Base-by-base conservation (phyloP, 2,888 invertebrate species). In the Himalopsyche tibetana region DNA sequence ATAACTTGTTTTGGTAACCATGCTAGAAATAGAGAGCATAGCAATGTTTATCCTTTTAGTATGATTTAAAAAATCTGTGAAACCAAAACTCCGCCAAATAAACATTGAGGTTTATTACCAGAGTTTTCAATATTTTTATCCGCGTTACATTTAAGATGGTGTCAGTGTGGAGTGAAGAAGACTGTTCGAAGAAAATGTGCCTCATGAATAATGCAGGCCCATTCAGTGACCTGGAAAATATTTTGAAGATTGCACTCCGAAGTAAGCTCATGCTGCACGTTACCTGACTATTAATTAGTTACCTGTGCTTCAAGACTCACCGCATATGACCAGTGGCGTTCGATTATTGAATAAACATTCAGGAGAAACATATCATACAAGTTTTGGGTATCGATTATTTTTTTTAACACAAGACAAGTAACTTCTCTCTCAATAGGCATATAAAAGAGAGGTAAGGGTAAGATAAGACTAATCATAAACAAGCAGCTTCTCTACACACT, bases 201-300 rank as follows among this genome's bases (percentile, higher is more conserved):
- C 28, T 28, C 63, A 63, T 63, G 63, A 63, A 63, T 63, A 63
- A 63, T 63, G 63, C 63, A 63, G 4, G 63, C 8, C 19, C 63
- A 63, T 63, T 63, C 63, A 63, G 63, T 63, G 63, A 63, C 63
- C 63, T 63, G 63, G 63, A 63, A 63, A 63, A 63, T 63, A 63
- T 63, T 63, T 63, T 63, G 63, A 63, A 63, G 63, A 63, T 63
- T 63, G 63, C 63, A 63, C 63, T 63, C 63, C 63, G 63, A 63
- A 63, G 63, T 63, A 63, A 63, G 63, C 63, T 63, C 63, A 63
- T 63, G 63, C 19, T n/a, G 63, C 63, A 63, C 63, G 63, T 63
- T 63, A 63, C 63, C 63, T 63, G 63, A 63, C 63, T 63, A 63
- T 63, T 63, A 63, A 63, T 63, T 63, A 63, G n/a, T 19, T 63